Conservation (phyloP, 2,888 invertebrate species). For the Amphipoea lucens region DNA sequence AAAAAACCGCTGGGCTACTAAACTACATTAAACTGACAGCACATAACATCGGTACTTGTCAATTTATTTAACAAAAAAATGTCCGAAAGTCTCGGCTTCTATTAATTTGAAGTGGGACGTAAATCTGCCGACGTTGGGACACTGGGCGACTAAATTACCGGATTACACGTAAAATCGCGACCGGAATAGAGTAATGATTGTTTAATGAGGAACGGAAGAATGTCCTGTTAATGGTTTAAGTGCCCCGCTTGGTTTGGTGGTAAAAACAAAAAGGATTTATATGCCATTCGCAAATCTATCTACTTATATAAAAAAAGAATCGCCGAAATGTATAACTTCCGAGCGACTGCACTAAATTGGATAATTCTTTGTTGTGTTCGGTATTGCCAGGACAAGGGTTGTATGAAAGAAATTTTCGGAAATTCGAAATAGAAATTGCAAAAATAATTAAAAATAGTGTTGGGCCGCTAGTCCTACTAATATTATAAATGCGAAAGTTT, state of each 20-base stretch:
- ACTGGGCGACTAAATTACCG: constrained; percentile 68
- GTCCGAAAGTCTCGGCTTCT: background rate
- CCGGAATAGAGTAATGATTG: constrained; percentile 71
- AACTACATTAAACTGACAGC: constrained; percentile 17
- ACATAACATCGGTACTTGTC: constrained; percentile 11
- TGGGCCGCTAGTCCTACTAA: too few species aligned
- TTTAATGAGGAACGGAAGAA: constrained; percentile 68
- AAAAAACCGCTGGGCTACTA: background rate
- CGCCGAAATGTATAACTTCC: too few species aligned
- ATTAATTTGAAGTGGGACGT: constrained; percentile 57
- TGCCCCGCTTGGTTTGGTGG: constrained; percentile 8
- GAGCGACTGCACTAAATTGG: too few species aligned
- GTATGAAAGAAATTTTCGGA: too few species aligned
- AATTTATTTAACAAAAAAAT: constrained; percentile 3
- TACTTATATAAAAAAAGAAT: too few species aligned
- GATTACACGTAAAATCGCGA: constrained; percentile 72
- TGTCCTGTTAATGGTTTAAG: constrained; percentile 52
- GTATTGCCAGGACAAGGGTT: too few species aligned
- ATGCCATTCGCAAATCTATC: background rate
- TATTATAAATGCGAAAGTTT: too few species aligned
- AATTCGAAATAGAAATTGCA: too few species aligned
- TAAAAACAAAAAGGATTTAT: background rate
- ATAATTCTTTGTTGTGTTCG: too few species aligned
- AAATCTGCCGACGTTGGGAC: constrained; percentile 55
- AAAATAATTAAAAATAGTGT: too few species aligned